Evolutionary conservation across 1,140 invertebrate species (phyloP), one percentile per base, ranked within the genome.

Genomic region (Aphaenogaster rudis): DNA sequence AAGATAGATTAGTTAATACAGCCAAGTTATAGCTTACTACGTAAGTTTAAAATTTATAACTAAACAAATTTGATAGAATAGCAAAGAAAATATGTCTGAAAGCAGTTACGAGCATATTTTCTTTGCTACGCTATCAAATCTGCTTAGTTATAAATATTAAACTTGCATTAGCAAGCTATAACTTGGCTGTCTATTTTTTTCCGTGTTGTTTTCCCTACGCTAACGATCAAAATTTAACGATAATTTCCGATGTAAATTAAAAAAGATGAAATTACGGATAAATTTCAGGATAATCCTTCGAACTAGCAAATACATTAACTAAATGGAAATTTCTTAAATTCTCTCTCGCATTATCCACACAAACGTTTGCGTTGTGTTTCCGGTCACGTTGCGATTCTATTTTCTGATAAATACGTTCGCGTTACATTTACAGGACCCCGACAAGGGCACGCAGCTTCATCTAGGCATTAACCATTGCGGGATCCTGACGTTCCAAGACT

Each of bases 391-490:
- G 28, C 54, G 54, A 84, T 84, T 59, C 7, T 13, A 84, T 84
- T 39, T 84, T 84, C 45, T 84, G 69, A 76, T 84, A 76, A 84
- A 48, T 21, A 11, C 45, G 17, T 84, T 45, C 4, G 13, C 33
- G 54, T 59, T 61, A 8, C 48, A 39, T 54, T 95, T 96, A 42
- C 95, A 99, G 98, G 98, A 99, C 95, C 98, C 98, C 93, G 78
- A 84, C 80, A 97, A 98, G 95, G 97, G 98, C 13, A 97, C 97
- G 89, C 98, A 99, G 93, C 95, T 99, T 15, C 99, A 99, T 94
- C 96, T 99, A 63, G 99, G 99, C 28, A 98, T 99, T 78, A 99
- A 99, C 95, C 98, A 99, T 96, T 97, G 97, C 86, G 99, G 99
- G 39, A 99, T 99, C 71, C 97, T 99, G 86, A 99, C 98, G 28